Conservation (phyloP, 2,797 vertebrate genomes). For the Pristis pectinata region DNA sequence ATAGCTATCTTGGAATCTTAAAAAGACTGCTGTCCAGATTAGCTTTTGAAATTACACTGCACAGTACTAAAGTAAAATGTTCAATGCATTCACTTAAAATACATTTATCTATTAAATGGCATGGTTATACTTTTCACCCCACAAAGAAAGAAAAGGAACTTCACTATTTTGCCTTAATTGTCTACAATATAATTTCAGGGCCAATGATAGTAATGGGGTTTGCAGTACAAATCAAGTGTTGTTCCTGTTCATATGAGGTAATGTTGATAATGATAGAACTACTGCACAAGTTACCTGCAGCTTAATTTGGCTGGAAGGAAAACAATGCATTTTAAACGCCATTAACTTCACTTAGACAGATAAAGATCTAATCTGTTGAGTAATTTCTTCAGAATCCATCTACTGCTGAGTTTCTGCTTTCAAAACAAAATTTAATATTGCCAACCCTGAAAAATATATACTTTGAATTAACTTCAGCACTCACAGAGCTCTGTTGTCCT, state of each 20-base stretch:
- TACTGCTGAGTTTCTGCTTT: background rate
- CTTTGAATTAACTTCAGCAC: background rate
- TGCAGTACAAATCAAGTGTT: background rate
- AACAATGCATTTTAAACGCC: background rate
- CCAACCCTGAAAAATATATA: background rate
- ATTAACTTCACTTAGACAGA: no score
- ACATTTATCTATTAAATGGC: background rate
- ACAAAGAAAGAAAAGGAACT: background rate
- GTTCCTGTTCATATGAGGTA: background rate
- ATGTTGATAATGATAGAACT: background rate
- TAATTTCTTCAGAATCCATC: background rate
- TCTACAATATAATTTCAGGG: background rate
- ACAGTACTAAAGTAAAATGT: background rate
- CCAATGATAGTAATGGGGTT: background rate
- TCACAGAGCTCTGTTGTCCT: background rate
- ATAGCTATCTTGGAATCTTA: background rate
- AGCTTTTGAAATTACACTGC: background rate
- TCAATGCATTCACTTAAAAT: background rate
- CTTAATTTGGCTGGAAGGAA: background rate
- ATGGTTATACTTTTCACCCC: background rate
- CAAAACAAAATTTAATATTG: background rate
- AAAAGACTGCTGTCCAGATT: background rate
- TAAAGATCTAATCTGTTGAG: background rate
- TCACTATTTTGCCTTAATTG: background rate
- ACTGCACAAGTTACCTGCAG: background rate